Base-by-base conservation (phyloP, 2,113 vertebrate genomes). In the Pampusana beccarii region DNA sequence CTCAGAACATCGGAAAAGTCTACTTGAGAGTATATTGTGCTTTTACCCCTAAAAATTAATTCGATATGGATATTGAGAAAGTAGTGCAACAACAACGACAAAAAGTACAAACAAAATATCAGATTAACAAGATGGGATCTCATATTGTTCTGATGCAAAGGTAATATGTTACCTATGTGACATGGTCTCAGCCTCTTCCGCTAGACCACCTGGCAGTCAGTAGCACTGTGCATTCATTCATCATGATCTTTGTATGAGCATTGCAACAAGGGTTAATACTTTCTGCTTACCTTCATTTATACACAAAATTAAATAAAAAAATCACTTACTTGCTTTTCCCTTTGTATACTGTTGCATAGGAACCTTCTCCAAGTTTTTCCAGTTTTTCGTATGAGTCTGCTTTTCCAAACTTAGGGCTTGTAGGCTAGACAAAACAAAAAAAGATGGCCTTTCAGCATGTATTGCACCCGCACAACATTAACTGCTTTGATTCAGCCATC, bases 311-410 rank as follows among this genome's bases (percentile, higher is more conserved):
- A 78, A 74, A 88, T 42, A 19, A 85, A 61, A 82, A 90, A 36
- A 79, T 9, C 33, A 98, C 99, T 99, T 98, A 99, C 99, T 99
- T 99, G 99, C 99, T 99, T 98, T 99, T 99, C 73, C 99, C 99
- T 98, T 99, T 99, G 98, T 99, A 99, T 44, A 99, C 99, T 25
- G 99, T 99, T 69, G 99, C 99, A 82, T 99, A 99, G 61, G 99
- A 99, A 16, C 99, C 99, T 96, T 99, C 99, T 72, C 99, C 99
- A 69, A 99, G 97, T 94, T 99, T 99, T 97, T 99, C 99, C 96
- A 99, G 98, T 97, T 99, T 99, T 96, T 99, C 99, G 28, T 99
- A 99, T 2, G 99, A 99, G 92, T 99, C 99, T 66, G 99, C 99
- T 97, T 99, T 99, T 94, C 99, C 99, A 98, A 99, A 99, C 97